Evolutionary conservation across 2,797 vertebrate species (phyloP).

Genomic region (Numenius phaeopus): DNA sequence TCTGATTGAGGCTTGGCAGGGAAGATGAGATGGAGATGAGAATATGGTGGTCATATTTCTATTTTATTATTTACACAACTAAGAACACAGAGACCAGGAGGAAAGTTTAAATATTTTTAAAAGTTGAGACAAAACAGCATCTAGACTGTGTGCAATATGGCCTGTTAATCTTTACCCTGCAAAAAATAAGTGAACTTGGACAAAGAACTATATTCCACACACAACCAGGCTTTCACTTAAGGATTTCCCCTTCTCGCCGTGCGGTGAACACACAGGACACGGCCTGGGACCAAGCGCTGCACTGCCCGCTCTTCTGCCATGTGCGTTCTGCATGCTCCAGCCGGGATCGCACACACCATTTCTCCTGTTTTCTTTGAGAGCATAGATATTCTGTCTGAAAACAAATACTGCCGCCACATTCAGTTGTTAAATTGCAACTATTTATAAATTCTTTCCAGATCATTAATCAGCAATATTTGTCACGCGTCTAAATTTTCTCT

Average conservation of each 20-base stretch:
- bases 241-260: not conserved
- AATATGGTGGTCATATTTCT: fast-evolving
- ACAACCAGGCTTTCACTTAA: not conserved
- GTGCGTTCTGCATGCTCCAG: not conserved
- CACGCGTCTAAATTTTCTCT: not conserved
- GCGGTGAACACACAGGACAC: fast-evolving
- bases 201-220: not conserved
- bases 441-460: not conserved
- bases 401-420: not conserved
- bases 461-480: not conserved
- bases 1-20: not conserved
- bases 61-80: not conserved
- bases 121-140: not conserved
- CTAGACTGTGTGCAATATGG: not conserved
- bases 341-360: not conserved
- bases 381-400: not conserved
- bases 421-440: not conserved
- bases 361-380: not conserved
- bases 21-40: not conserved
- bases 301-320: not conserved
- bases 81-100: not conserved
- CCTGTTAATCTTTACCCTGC: not conserved
- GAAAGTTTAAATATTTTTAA: not conserved
- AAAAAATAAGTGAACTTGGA: not conserved
- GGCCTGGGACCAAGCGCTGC: fast-evolving